Base-by-base conservation (phyloP, 2,797 vertebrate species). In the Erethizon dorsatum region DNA sequence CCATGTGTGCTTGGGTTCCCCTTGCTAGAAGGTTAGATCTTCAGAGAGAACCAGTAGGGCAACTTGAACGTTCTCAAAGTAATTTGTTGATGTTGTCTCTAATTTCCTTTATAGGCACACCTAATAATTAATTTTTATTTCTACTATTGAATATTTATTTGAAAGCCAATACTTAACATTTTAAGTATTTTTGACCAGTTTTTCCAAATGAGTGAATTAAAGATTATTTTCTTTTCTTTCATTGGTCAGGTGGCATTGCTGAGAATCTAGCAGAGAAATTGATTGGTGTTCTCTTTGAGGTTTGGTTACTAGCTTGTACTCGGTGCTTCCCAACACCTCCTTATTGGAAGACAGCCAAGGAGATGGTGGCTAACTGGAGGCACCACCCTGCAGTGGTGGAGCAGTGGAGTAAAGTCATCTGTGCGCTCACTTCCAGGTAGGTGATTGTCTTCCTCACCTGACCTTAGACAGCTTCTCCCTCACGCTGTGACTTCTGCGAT, bases 291-390 rank as follows among this genome's bases (percentile, higher is more conserved):
- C 98, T 99, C 65, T 99, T 99, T 97, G 99, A 99, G 97, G 99
- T 99, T 86, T 99, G 99, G 99, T 98, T 99, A 83, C 98, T 99
- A 24, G 99, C 99, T 85, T 99, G 99, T 89, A 99, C 99, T 0
- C 98, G 99, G 45, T 99, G 99, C 98, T 99, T 99, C 92, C 99
- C 99, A 8, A 99, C 99, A 24, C 99, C 99, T 47, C 99, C 99
- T 0, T 99, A 99, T 84, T 99, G 99, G 99, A 99, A 99, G 98
- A 99, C 99, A n/a, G 99, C 99, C 98, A 99, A 99, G 98, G 99
- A 99, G 98, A 99, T 99, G 99, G 98, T 99, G 98, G 99, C 99
- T 95, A 99, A 99, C 98, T 99, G 99, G 99, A 98, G 99, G 97
- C 99, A 99, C 97, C 99, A 99, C 97, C 99, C 99, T 1, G 99